These are phyloP conservation scores for Sibirionetta formosa DNA, from an alignment of 2,797 vertebrate species.

Conservation along the genomic window DNA sequence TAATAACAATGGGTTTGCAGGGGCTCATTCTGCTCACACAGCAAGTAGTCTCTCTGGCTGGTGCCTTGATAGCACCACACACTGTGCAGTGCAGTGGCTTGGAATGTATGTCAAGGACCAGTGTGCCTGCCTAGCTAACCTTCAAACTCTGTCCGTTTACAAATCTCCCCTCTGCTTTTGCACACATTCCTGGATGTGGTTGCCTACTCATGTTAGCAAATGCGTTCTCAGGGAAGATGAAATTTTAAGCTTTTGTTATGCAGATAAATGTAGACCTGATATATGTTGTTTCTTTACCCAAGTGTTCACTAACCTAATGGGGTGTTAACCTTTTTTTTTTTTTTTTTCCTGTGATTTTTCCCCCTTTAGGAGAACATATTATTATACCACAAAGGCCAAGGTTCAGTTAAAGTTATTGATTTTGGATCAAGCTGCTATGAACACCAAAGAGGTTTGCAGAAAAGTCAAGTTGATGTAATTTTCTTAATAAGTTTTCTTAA, in stretches of 20 bases:
- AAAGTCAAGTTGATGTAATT: constrained; percentile 77
- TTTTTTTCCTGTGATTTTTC: neutral
- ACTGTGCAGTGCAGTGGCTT: too few relatives aligned
- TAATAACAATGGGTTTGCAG: neutral
- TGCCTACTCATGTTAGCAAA: neutral
- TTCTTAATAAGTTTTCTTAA: constrained; percentile 65
- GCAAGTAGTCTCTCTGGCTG: neutral
- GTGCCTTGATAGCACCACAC: neutral
- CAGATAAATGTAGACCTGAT: neutral
- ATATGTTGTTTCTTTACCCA: neutral
- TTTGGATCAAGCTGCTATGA: constrained; percentile 97
- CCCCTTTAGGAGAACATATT: constrained; percentile 92
- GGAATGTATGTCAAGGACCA: neutral
- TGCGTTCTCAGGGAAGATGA: neutral
- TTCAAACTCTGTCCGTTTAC: neutral
- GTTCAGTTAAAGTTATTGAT: constrained; percentile 96
- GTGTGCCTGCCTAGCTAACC: neutral
- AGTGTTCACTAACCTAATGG: neutral
- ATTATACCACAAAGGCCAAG: constrained; percentile 90
- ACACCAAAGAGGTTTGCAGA: constrained; percentile 91
- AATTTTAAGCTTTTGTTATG: neutral
- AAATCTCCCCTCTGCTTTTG: neutral
- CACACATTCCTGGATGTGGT: neutral
- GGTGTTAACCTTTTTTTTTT: neutral
- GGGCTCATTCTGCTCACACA: neutral